Conservation (phyloP, 2,113 vertebrate species). For the Channa maculata region DNA sequence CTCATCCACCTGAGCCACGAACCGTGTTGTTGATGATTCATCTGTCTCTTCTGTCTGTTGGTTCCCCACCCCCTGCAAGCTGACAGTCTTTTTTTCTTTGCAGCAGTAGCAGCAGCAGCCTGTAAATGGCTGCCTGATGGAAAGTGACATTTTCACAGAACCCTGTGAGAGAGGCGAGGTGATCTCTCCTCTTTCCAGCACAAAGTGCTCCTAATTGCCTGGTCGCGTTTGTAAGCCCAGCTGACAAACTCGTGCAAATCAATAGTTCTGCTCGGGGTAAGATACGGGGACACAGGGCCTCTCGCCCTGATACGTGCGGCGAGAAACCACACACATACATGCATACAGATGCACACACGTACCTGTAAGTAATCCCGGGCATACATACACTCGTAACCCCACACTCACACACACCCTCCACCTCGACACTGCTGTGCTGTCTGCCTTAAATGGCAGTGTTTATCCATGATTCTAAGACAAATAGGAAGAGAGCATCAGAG, state of each 20-base stretch:
- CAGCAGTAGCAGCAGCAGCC: constrained; percentile 45
- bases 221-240: constrained; percentile 75
- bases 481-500: constrained; percentile 69
- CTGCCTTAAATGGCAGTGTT: constrained; percentile 76
- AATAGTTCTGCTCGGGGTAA: constrained; percentile 75
- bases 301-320: constrained; percentile 32
- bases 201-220: constrained; percentile 82
- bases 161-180: constrained; percentile 69
- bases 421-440: constrained; percentile 42
- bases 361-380: constrained; percentile 21
- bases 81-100: constrained; percentile 41
- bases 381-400: constrained; percentile 8
- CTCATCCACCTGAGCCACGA: too few relatives aligned
- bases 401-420: neutral
- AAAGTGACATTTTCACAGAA: constrained; percentile 84
- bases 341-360: constrained; percentile 36
- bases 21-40: too few relatives aligned
- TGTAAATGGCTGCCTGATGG: constrained; percentile 79
- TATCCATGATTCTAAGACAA: constrained; percentile 77
- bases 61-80: constrained; percentile 24
- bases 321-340: constrained; percentile 45
- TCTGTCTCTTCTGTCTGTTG: constrained; percentile 18
- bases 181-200: constrained; percentile 75
- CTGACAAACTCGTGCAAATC: constrained; percentile 82
- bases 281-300: constrained; percentile 57